These are phyloP conservation scores for Drosophila murphyi DNA, from an alignment of 1,140 invertebrate genomes.

Conservation along the genomic window DNA sequence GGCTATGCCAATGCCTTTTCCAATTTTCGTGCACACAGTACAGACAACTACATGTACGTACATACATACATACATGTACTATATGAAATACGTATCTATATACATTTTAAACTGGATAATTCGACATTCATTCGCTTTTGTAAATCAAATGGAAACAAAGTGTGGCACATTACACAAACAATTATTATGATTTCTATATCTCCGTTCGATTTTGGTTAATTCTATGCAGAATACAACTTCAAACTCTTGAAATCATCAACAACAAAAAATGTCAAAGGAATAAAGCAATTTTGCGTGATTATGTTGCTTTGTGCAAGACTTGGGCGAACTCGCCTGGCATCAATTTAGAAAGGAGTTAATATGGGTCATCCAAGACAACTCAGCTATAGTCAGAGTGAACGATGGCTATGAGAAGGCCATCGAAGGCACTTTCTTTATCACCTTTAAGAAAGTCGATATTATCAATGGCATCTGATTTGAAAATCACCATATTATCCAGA, in stretches of 20 bases:
- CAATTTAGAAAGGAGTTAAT: constrained; percentile 8
- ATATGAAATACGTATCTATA: constrained; percentile 15
- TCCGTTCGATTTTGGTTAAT: not conserved
- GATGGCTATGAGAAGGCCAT: constrained; percentile 47
- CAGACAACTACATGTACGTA: constrained; percentile 1
- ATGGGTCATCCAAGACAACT: constrained; percentile 12
- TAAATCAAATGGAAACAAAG: constrained; percentile 5
- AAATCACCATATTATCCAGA: constrained; percentile 12
- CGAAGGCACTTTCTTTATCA: constrained; percentile 54
- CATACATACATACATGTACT: constrained; percentile 11
- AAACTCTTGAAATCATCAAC: not conserved
- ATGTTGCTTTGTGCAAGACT: not conserved
- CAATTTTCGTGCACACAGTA: not conserved
- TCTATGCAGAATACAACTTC: constrained; percentile 8
- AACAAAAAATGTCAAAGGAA: not conserved
- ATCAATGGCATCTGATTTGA: constrained; percentile 31
- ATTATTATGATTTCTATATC: not conserved
- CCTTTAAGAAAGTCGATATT: constrained; percentile 41
- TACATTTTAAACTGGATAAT: constrained; percentile 1
- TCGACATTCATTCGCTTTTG: not conserved
- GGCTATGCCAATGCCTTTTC: not conserved
- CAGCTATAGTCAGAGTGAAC: constrained; percentile 40
- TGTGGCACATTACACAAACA: constrained; percentile 8
- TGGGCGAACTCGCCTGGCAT: not conserved
- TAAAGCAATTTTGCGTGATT: constrained; percentile 2